Evolutionary conservation across 2,888 invertebrate species (phyloP).

Genomic region (Himalopsyche anomala): DNA sequence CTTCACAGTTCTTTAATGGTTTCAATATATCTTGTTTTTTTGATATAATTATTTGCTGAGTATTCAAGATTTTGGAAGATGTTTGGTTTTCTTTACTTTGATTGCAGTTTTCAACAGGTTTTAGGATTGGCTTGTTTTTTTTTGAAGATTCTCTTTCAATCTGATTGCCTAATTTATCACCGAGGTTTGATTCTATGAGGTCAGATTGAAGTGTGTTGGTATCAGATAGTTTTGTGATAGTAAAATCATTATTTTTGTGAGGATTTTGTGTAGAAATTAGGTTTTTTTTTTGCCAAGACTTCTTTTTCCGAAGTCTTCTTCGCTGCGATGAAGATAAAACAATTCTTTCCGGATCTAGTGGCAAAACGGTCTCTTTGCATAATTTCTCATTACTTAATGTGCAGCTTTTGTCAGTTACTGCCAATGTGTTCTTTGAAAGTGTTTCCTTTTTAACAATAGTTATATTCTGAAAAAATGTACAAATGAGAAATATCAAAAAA

Average conservation of each 20-base stretch:
- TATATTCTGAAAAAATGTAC: conserved; percentile 12
- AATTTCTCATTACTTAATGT: background rate
- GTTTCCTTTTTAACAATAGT: background rate
- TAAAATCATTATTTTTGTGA: background rate
- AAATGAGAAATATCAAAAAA: too few relatives aligned
- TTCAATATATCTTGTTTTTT: background rate
- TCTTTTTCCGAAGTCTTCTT: conserved; percentile 44
- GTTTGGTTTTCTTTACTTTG: background rate
- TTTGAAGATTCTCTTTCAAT: background rate
- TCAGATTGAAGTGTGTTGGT: background rate
- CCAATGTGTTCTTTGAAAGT: too few relatives aligned
- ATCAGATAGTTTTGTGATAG: background rate
- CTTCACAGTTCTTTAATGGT: background rate
- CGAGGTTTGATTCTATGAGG: background rate
- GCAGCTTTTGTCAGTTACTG: too few relatives aligned
- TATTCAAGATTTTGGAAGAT: background rate
- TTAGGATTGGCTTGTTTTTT: background rate
- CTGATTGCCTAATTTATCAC: background rate
- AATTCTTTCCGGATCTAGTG: background rate
- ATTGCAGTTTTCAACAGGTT: background rate
- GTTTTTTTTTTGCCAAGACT: background rate
- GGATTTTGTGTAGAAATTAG: background rate
- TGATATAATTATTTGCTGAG: background rate
- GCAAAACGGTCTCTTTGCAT: background rate
- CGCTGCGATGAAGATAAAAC: conserved; percentile 25